A percentile compares a stretch with the other conserved stretches of the same genome.
Conservation (phyloP, 2,797 vertebrate species). For the Artibeus jamaicensis region DNA sequence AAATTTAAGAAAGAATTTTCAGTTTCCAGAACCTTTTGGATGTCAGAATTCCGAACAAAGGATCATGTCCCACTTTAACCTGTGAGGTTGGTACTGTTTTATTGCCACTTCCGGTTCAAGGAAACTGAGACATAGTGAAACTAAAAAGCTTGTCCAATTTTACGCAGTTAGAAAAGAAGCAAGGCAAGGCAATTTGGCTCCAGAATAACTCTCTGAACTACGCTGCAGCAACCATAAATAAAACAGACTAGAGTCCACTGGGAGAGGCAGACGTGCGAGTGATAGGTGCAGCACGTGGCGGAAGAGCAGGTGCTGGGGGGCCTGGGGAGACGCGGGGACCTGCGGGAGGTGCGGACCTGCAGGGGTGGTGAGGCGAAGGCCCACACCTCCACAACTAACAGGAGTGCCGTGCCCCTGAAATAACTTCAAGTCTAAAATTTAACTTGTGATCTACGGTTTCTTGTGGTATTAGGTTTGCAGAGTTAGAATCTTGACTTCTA, state of each 20-base stretch:
- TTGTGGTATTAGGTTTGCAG: neutral
- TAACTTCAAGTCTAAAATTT: neutral
- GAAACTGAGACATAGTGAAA: neutral
- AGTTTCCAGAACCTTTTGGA: neutral
- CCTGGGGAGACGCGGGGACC: neutral
- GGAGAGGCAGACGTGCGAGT: too few relatives aligned
- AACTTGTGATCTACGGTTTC: neutral
- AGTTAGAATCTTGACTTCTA: constrained; percentile 21
- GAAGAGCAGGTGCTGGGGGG: neutral
- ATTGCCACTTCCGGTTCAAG: neutral
- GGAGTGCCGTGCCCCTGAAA: neutral
- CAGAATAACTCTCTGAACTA: neutral
- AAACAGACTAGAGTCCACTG: neutral
- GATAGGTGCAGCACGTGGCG: fast-evolving
- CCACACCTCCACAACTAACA: neutral
- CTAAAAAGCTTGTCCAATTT: neutral
- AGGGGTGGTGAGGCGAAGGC: fast-evolving
- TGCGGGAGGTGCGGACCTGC: fast-evolving
- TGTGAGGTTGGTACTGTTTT: neutral
- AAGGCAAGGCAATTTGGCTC: neutral
- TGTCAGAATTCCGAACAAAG: neutral
- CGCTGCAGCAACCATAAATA: neutral
- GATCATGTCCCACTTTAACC: neutral
- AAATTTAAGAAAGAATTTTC: neutral
- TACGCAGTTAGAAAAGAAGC: neutral